Evolutionary conservation across 2,113 vertebrate genomes (phyloP).

Genomic region (Gila orcuttii): DNA sequence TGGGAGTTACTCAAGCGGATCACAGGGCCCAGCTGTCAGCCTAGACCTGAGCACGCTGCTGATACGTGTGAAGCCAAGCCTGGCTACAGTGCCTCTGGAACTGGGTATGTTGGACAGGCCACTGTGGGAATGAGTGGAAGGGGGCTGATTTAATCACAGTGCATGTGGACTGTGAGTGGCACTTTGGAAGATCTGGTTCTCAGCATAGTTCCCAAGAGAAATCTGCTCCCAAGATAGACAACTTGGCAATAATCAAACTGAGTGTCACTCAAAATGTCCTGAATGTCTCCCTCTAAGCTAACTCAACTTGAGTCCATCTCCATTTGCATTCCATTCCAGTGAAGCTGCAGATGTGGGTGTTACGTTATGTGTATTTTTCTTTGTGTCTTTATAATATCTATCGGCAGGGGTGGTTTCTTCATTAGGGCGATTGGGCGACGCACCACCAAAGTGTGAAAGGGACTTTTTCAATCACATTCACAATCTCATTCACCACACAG

Average conservation of each 20-base stretch:
- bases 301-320: neutral
- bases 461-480: too few species aligned
- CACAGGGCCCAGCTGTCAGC: neutral
- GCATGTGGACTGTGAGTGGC: neutral
- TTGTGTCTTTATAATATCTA: too few species aligned
- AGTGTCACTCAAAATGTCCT: constrained; percentile 1
- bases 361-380: too few species aligned
- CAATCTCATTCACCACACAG: too few species aligned
- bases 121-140: neutral
- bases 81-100: neutral
- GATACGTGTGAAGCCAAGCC: neutral
- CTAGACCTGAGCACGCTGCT: neutral
- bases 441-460: too few species aligned
- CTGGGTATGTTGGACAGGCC: neutral
- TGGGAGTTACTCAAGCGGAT: neutral
- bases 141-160: constrained; percentile 10
- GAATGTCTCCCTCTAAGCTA: neutral
- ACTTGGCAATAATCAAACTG: neutral
- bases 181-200: constrained; percentile 15
- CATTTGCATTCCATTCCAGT: neutral
- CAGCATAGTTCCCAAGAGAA: constrained; percentile 3
- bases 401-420: too few species aligned
- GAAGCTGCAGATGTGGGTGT: neutral
- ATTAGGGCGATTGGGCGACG: too few species aligned
- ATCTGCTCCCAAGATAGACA: constrained; percentile 14